phyloP scores from a whole-genome alignment of 2,888 invertebrate species.

The Aphodius sticticus region DNA sequence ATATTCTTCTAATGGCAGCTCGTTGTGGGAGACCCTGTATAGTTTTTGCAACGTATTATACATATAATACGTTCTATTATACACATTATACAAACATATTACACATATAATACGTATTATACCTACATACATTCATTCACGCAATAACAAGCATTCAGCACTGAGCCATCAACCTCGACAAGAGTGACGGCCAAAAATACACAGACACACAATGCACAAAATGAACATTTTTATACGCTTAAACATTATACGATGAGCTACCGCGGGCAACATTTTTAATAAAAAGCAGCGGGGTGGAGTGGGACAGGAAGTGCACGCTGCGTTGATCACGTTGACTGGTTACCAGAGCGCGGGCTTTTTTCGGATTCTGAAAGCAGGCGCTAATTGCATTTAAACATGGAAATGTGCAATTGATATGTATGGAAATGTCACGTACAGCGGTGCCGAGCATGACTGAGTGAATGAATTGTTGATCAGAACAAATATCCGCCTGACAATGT shows the following conservation, averaged over 20 bases:
- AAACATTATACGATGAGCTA: background rate
- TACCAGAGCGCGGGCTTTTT: background rate
- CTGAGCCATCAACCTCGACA: background rate
- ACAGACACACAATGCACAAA: background rate
- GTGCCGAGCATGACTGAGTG: conserved; percentile 23
- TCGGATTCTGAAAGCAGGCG: background rate
- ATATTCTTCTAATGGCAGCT: too few relatives aligned
- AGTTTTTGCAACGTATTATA: too few relatives aligned
- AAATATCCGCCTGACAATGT: conserved; percentile 27
- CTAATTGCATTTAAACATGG: conserved; percentile 37
- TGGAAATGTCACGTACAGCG: conserved; percentile 39
- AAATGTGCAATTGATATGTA: conserved; percentile 38
- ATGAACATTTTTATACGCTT: background rate
- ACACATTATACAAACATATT: too few relatives aligned
- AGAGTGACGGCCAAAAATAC: background rate
- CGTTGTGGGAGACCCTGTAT: too few relatives aligned
- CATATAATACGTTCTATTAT: too few relatives aligned
- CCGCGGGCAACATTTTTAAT: background rate
- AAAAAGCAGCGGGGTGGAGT: background rate
- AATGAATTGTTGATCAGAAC: conserved; percentile 35
- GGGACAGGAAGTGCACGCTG: background rate
- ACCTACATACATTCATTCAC: background rate
- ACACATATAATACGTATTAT: background rate
- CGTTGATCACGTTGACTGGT: background rate
- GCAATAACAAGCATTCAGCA: background rate